Evolutionary conservation across 2,888 invertebrate species (phyloP).

Genomic region (Chrysodeixis includens): DNA sequence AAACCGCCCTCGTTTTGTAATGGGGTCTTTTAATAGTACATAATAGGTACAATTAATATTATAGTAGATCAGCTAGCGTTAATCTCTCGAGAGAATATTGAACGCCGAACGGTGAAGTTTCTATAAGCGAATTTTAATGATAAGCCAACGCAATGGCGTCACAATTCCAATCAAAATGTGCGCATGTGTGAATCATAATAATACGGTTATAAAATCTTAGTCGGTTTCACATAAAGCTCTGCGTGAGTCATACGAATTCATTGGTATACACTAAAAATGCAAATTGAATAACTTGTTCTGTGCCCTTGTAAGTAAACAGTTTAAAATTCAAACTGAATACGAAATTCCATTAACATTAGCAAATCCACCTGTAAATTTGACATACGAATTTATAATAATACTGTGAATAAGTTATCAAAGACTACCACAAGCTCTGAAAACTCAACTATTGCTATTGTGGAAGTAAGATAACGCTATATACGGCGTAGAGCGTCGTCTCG

Average conservation of each 20-base stretch:
- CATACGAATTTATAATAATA: background rate
- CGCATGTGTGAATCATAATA: background rate
- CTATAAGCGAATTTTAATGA: background rate
- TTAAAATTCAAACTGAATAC: background rate
- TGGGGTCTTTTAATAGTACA: too few species aligned
- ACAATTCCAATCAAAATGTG: background rate
- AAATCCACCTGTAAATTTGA: background rate
- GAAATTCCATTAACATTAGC: background rate
- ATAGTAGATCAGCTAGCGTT: too few species aligned
- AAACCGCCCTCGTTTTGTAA: too few species aligned
- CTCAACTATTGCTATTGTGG: too few species aligned
- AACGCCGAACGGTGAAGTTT: background rate
- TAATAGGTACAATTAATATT: too few species aligned
- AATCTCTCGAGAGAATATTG: background rate
- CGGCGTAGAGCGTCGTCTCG: too few species aligned
- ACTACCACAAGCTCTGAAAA: too few species aligned
- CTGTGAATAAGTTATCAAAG: background rate
- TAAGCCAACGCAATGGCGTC: background rate
- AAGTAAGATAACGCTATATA: too few species aligned
- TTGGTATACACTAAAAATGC: background rate
- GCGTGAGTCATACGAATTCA: background rate
- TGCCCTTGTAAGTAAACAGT: background rate
- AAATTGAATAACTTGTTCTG: background rate
- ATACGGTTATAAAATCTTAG: background rate
- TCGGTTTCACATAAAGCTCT: background rate